Evolutionary conservation across 2,888 invertebrate genomes (phyloP), one percentile per base, ranked within the genome.

Genomic region (Lasioglossum leucozonium): DNA sequence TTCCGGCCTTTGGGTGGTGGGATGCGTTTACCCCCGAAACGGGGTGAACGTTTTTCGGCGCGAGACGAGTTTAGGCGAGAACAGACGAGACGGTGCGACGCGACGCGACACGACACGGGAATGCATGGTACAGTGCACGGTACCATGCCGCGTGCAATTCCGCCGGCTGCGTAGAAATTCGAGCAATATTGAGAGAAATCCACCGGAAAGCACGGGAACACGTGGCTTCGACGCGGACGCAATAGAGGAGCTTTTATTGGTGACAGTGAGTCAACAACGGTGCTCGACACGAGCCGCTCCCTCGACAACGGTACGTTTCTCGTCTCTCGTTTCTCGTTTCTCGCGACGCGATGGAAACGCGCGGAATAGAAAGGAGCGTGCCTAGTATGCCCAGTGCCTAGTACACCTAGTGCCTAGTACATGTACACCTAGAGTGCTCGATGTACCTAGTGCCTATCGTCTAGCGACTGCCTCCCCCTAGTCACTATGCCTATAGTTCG

Each of bases 141-240:
- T 44, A 30, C 51, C 37, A 16, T 13, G 58, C 58, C 58, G 22
- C 18, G 47, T 30, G 26, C 65, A 67, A 42, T 58, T 72, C 58
- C 22, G 22, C 51, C 51, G 62, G 71, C 47, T 67, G 22, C 73
- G 74, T 72, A 72, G 16, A 37, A 26, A 65, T 77, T 6, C n/a
- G 72, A 47, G 47, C 74, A 72, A 79, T 71, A 72, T 55, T 51
- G 55, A 51, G 62, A n/a, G 76, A 51, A 76, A 77, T 81, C 79
- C 72, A 34, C 18, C 34, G 44, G 26, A 58, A 67, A 42, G 76
- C 67, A 34, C 75, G 26, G 26, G 69, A 30, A 44, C 84, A 65
- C 81, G 86, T 78, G 85, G 65, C n/a, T 18, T 3, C 73, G 67
- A 55, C 77, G 69, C 55, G 74, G 72, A 78, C 76, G 72, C 81